Conservation (phyloP, 2,888 invertebrate species). For the Encarsia formosa region DNA sequence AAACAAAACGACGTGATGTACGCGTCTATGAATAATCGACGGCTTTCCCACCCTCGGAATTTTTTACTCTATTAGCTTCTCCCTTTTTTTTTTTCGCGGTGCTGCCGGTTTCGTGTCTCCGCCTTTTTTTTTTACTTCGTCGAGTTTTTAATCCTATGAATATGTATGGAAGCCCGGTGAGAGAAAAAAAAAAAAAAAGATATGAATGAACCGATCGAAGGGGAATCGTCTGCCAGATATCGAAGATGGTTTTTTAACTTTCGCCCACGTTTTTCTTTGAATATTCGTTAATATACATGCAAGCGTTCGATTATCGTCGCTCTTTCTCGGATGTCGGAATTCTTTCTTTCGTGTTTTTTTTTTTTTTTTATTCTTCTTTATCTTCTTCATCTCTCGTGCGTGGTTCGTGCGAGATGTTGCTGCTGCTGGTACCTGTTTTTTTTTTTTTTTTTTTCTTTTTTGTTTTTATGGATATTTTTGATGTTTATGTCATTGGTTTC, state of each 20-base stretch:
- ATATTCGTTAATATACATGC: not conserved
- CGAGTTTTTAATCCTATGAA: conserved; percentile 41
- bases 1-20: conserved; percentile 15
- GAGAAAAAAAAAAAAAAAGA: conserved; percentile 1
- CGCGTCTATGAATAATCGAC: conserved; percentile 43
- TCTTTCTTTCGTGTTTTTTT: too few species aligned
- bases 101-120: not conserved
- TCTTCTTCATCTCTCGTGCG: not conserved
- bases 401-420: too few species aligned
- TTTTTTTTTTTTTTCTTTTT: conserved; percentile 7
- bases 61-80: conserved; percentile 22
- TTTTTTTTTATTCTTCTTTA: too few species aligned
- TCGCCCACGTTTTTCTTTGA: conserved; percentile 24
- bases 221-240: conserved; percentile 18
- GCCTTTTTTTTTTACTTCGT: conserved; percentile 2
- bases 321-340: conserved; percentile 4
- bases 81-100: not conserved
- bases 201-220: not conserved
- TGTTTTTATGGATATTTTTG: conserved; percentile 17
- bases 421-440: too few species aligned
- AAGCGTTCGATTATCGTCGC: conserved; percentile 12
- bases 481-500: conserved; percentile 23
- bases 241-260: conserved; percentile 16
- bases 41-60: conserved; percentile 26
- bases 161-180: conserved; percentile 34